Evolutionary conservation across 1,140 invertebrate genomes (phyloP), one percentile per base, ranked within the genome.

Genomic region (Drosophila ohnishii): DNA sequence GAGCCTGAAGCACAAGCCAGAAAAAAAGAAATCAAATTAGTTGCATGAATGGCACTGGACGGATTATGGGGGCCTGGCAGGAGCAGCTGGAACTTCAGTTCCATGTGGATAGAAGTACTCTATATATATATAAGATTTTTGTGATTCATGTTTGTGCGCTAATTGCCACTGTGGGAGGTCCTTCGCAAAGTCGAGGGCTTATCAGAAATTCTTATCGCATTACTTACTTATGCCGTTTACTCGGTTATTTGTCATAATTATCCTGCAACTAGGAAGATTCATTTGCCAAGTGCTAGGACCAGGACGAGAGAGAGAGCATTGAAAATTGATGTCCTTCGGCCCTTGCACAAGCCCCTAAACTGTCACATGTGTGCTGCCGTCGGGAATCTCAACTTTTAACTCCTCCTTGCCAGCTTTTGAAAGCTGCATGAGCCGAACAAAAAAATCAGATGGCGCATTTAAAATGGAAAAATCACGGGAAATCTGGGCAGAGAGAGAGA

Each of bases 21-120:
- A 77, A 84, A 87, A 79, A 82, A 86, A 63, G 79, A 86, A 86
- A 86, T 86, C 79, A 86, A 86, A 86, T 86, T 86, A 86, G 83
- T 78, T 86, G 83, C 83, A 74, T 86, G 83, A 87, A 86, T 86
- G 83, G 79, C 72, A 67, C 71, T 82, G 70, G 56, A 73, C 75
- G 79, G 83, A 86, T 87, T 87, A 86, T 56, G 70, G 47, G 66
- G 60, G 66, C 60, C 11, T 10, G 47, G 14, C 14, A n/a, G 51
- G 37, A 60, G 70, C 48, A 65, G 47, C 22, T 64, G 51, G 25
- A 44, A 60, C 47, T 14, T 45, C 34, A 28, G 63, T 5, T 45
- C 30, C 48, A 32, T 48, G 56, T 51, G 45, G 44, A 35, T 67
- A 55, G 8, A 53, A 55, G 34, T n/a, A 55, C 51, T 55, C 14